Conservation (phyloP, 30 jellyfish, hydroid and myxozoan species). For the Turritopsis dohrnii region DNA sequence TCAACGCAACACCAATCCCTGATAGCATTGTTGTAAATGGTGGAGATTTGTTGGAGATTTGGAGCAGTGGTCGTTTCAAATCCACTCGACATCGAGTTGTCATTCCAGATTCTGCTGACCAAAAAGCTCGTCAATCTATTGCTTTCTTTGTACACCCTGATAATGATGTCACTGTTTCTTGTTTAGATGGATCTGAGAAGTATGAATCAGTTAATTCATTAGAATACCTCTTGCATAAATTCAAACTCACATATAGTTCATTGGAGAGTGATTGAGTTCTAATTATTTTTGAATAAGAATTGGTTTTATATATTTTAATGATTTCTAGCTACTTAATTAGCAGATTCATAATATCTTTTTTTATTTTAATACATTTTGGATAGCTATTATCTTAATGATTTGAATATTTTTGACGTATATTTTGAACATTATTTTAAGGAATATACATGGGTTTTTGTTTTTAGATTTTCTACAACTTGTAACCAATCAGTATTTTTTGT, state of each 20-base stretch:
- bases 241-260: slow-evolving; percentile 5
- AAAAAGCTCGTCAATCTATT: slow-evolving; percentile 32
- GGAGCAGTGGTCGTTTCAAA: slow-evolving; percentile 29
- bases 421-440: too few relatives aligned
- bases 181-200: slow-evolving; percentile 21
- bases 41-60: slow-evolving; percentile 34
- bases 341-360: too few relatives aligned
- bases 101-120: slow-evolving; percentile 6
- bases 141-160: slow-evolving; percentile 44
- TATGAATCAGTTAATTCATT: slow-evolving; percentile 18
- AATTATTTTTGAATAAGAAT: too few relatives aligned
- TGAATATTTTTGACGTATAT: too few relatives aligned
- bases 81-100: slow-evolving; percentile 41
- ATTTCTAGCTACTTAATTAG: too few relatives aligned
- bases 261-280: too few relatives aligned
- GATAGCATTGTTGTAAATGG: slow-evolving; percentile 36
- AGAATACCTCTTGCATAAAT: slow-evolving; percentile 29
- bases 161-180: slow-evolving; percentile 17
- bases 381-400: too few relatives aligned
- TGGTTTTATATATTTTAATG: too few relatives aligned
- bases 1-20: slow-evolving; percentile 39
- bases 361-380: too few relatives aligned
- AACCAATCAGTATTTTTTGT: too few relatives aligned
- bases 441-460: too few relatives aligned
- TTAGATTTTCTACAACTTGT: too few relatives aligned